Evolutionary conservation across 2,113 vertebrate species (phyloP).

Genomic region (Parotia lawesii): DNA sequence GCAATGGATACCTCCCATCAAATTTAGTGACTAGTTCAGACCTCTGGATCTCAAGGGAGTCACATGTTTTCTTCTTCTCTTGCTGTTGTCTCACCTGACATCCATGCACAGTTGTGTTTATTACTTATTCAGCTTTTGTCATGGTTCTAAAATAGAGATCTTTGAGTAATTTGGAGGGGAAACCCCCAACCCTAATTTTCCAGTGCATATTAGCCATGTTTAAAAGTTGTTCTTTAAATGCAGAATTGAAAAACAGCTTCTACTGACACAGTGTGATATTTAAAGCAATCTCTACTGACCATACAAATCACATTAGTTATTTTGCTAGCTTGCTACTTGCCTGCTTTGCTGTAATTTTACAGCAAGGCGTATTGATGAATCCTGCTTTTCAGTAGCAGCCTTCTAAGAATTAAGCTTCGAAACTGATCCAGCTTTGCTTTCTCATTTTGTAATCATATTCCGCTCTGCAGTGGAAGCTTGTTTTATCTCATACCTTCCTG

Average conservation of each 20-base stretch:
- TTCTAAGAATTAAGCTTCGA: slow-evolving; percentile 33
- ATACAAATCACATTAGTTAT: slow-evolving; percentile 24
- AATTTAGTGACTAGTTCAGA: not conserved
- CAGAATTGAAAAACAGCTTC: not conserved
- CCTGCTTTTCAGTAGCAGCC: slow-evolving; percentile 16
- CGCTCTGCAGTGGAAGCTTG: not conserved
- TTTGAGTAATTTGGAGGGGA: not conserved
- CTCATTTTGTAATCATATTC: slow-evolving; percentile 28
- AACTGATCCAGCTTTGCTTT: not conserved
- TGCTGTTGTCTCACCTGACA: not conserved
- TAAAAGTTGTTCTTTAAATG: not conserved
- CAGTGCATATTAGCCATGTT: not conserved
- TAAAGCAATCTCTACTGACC: slow-evolving; percentile 25
- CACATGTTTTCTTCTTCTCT: not conserved
- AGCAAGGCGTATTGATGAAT: not conserved
- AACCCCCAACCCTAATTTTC: not conserved
- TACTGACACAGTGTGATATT: not conserved
- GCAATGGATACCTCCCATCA: not conserved
- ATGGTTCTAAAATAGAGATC: not conserved
- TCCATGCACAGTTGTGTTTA: not conserved
- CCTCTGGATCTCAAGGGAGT: not conserved
- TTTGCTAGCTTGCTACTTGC: not conserved
- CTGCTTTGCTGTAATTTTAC: not conserved
- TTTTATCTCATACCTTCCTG: not conserved
- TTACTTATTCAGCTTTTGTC: not conserved